These are phyloP conservation scores for Drosophila yooni DNA, from an alignment of 2,888 invertebrate species.

Conservation along the genomic window DNA sequence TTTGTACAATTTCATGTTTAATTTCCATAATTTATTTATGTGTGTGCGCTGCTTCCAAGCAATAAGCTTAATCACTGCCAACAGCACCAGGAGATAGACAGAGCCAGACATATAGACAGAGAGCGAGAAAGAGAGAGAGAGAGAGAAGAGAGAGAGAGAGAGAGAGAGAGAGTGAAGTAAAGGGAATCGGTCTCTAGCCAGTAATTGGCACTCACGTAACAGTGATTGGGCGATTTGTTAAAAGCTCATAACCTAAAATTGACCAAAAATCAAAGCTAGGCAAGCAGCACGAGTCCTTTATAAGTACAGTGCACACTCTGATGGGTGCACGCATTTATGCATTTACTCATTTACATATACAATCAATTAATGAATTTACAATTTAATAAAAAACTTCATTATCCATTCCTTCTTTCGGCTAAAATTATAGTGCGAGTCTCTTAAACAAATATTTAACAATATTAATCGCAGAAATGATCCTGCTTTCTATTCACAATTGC, in stretches of 20 bases:
- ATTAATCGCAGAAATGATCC: background rate
- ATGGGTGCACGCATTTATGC: background rate
- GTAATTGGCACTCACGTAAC: slow-evolving; percentile 59
- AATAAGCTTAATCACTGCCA: slow-evolving; percentile 57
- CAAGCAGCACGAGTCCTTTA: slow-evolving; percentile 1
- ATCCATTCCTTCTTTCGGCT: background rate
- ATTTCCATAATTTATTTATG: slow-evolving; percentile 79
- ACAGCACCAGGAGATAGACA: slow-evolving; percentile 5
- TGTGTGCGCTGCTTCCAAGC: slow-evolving; percentile 37
- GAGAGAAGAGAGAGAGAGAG: background rate
- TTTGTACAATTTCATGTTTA: slow-evolving; percentile 73
- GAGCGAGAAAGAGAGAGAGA: background rate
- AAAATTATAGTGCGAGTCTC: background rate
- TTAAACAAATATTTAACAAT: background rate
- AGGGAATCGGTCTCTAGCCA: slow-evolving; percentile 32
- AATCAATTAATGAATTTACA: background rate
- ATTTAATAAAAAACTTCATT: no score
- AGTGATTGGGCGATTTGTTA: slow-evolving; percentile 63
- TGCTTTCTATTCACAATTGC: background rate
- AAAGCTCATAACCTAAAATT: slow-evolving; percentile 47
- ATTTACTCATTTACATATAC: no score
- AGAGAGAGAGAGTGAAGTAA: slow-evolving; percentile 7
- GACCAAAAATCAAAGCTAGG: slow-evolving; percentile 40
- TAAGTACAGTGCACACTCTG: background rate
- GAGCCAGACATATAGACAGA: background rate